phyloP scores from a whole-genome alignment of 2,797 vertebrate genomes.

The Poeciliopsis gracilis region DNA sequence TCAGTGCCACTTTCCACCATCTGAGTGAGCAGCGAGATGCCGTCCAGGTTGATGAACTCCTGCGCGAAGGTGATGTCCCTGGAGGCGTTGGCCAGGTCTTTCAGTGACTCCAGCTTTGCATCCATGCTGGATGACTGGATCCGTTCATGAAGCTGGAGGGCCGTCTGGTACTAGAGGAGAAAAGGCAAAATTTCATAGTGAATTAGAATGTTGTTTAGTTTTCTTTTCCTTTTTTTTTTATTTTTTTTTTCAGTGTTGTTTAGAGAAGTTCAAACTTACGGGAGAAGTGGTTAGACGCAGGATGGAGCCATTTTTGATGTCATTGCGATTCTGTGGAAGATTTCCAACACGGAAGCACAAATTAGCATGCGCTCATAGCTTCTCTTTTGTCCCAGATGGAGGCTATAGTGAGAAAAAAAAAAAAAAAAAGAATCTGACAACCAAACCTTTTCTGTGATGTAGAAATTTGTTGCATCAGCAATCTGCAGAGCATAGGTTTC shows the following conservation, averaged over 20 bases:
- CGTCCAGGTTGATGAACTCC: constrained; percentile 98
- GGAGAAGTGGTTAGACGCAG: constrained; percentile 94
- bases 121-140: constrained; percentile 99
- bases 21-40: constrained; percentile 94
- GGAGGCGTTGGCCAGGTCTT: constrained; percentile 93
- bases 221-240: background rate
- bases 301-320: constrained; percentile 98
- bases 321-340: constrained; percentile 92
- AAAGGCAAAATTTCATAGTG: background rate
- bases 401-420: background rate
- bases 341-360: constrained; percentile 19
- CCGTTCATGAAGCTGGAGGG: constrained; percentile 91
- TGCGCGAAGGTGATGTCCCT: constrained; percentile 96
- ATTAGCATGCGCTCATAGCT: constrained; percentile 4
- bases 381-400: background rate
- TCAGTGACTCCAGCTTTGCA: constrained; percentile 94
- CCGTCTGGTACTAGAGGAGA: constrained; percentile 86
- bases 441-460: constrained; percentile 97
- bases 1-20: constrained; percentile 99
- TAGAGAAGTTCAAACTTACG: constrained; percentile 80
- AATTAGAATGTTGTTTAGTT: background rate
- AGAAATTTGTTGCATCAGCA: constrained; percentile 94
- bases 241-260: background rate
- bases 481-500: constrained; percentile 94
- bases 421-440: background rate